Evolutionary conservation across 1,140 invertebrate genomes (phyloP).

Genomic region (Hesperophylax magnus): DNA sequence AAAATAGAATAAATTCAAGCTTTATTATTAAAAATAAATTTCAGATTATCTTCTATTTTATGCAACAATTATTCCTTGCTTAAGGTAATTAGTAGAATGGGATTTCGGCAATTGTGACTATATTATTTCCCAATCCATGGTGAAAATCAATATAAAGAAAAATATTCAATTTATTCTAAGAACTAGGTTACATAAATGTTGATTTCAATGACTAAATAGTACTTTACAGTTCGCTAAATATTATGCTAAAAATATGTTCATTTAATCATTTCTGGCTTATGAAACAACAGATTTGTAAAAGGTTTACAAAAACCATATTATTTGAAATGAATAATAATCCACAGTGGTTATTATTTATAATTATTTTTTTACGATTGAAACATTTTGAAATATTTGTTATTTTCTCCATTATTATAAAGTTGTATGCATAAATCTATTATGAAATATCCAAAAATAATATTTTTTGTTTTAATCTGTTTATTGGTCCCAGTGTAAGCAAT

Average conservation of each 20-base stretch:
- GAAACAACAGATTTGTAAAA: neutral
- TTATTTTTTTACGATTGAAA: neutral
- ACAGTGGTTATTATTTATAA: neutral
- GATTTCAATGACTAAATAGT: no score
- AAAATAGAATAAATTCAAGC: no score
- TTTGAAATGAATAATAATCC: neutral
- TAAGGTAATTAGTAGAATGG: no score
- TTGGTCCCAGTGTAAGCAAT: neutral
- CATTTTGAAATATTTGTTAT: slow-evolving; percentile 2
- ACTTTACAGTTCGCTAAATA: neutral
- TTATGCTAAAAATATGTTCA: neutral
- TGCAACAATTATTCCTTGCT: no score
- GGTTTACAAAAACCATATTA: neutral
- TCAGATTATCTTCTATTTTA: no score
- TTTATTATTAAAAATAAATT: no score
- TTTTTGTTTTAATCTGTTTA: slow-evolving; percentile 5
- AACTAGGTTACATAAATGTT: no score
- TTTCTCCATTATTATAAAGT: slow-evolving; percentile 4
- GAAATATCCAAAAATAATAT: neutral
- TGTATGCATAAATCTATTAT: slow-evolving; percentile 32
- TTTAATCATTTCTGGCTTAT: neutral
- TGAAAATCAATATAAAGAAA: no score
- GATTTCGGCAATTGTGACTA: no score
- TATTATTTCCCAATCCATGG: no score
- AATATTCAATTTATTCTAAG: no score